phyloP scores from a whole-genome alignment of 2,797 vertebrate species.

The Alfaro cultratus region DNA sequence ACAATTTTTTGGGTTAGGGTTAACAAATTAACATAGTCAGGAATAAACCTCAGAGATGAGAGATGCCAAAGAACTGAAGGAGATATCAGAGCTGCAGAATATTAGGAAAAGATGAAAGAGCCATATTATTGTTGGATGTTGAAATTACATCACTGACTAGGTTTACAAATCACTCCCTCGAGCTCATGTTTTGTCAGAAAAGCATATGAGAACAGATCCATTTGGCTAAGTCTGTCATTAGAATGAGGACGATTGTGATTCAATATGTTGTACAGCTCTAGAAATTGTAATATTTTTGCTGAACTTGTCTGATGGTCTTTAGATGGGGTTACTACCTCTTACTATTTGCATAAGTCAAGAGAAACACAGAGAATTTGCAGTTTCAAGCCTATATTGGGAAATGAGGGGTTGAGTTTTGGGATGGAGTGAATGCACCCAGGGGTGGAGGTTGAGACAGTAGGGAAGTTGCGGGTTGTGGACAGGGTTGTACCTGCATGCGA shows the following conservation, averaged over 20 bases:
- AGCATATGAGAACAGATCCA: not conserved
- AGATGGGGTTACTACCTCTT: not conserved
- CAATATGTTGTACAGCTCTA: not conserved
- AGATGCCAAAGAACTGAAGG: not conserved
- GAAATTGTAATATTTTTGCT: not conserved
- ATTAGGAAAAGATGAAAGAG: not conserved
- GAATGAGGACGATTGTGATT: not conserved
- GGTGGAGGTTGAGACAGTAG: constrained; percentile 4
- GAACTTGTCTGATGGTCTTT: not conserved
- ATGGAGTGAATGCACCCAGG: constrained; percentile 5
- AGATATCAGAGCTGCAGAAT: not conserved
- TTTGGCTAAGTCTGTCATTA: not conserved
- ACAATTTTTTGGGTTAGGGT: too few species aligned
- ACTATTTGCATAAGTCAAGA: not conserved
- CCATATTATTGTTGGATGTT: not conserved
- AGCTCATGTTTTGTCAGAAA: not conserved
- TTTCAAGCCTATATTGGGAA: not conserved
- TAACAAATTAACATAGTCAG: not conserved
- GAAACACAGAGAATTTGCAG: not conserved
- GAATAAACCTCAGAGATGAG: not conserved
- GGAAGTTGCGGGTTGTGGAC: not conserved
- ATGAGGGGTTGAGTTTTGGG: constrained; percentile 1
- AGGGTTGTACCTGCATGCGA: constrained; percentile 92
- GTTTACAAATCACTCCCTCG: not conserved
- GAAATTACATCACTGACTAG: not conserved